These are phyloP conservation scores for Megaceryle torquata DNA, from an alignment of 2,113 vertebrate species.

Conservation along the genomic window DNA sequence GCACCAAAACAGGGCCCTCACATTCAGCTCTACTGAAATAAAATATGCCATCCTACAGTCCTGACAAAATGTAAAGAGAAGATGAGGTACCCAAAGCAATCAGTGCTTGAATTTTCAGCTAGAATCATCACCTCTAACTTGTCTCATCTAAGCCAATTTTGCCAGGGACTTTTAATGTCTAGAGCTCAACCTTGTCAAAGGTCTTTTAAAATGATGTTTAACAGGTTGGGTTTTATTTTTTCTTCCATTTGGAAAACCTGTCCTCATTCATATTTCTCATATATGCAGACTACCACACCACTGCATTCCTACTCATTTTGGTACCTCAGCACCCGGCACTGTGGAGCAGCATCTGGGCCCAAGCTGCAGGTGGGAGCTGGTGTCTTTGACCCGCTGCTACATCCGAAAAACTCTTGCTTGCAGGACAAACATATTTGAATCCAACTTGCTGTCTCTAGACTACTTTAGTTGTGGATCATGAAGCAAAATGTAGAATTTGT, in stretches of 20 bases:
- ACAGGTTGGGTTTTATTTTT: background rate
- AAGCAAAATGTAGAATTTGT: background rate
- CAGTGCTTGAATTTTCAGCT: background rate
- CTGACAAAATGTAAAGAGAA: background rate
- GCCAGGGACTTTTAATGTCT: background rate
- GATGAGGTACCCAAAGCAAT: background rate
- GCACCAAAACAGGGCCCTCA: background rate
- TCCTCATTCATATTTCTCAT: background rate
- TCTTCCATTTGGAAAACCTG: background rate
- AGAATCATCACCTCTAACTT: background rate
- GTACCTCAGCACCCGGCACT: background rate
- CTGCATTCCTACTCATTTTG: background rate
- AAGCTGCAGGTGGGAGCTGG: background rate
- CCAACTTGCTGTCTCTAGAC: background rate
- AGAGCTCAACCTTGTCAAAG: background rate
- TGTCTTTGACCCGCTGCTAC: background rate
- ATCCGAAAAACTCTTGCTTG: background rate
- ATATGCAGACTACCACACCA: background rate
- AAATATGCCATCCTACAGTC: background rate
- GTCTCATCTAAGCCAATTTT: background rate
- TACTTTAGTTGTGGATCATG: background rate
- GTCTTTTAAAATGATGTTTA: background rate
- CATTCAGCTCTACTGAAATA: background rate
- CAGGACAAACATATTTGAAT: accelerated
- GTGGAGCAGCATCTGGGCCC: background rate